A percentile compares a stretch with the other conserved stretches of the same genome.
Conservation (phyloP, 1,140 invertebrate species). For the Arctopsyche grandis region DNA sequence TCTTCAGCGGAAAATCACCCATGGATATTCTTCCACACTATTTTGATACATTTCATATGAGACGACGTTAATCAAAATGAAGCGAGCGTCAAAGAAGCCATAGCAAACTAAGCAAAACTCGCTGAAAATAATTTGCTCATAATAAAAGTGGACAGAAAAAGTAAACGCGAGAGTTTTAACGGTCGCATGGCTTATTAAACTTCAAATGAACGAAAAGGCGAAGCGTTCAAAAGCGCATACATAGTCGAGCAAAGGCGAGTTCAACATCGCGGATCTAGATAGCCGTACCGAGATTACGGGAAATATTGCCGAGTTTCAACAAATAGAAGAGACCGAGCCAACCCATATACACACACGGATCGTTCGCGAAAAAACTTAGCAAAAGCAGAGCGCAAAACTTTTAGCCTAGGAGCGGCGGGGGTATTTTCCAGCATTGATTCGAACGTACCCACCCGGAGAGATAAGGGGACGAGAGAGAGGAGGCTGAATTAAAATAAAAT, state of each 20-base stretch:
- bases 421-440: constrained; percentile 32
- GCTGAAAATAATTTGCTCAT: too few relatives aligned
- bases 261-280: constrained; percentile 31
- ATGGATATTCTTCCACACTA: too few relatives aligned
- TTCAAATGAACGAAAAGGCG: constrained; percentile 16
- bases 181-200: constrained; percentile 6
- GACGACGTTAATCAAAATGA: too few relatives aligned
- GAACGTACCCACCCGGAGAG: neutral
- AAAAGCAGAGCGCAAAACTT: neutral
- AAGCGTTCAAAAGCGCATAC: constrained; percentile 19
- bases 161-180: too few relatives aligned
- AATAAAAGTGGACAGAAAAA: too few relatives aligned
- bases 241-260: constrained; percentile 18
- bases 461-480: constrained; percentile 2
- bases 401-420: neutral
- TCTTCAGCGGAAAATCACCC: too few relatives aligned
- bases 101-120: too few relatives aligned
- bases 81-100: too few relatives aligned
- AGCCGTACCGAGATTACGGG: constrained; percentile 34
- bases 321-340: constrained; percentile 3
- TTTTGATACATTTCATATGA: too few relatives aligned
- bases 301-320: constrained; percentile 7
- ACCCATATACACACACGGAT: neutral
- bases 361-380: neutral
- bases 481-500: constrained; percentile 53